Evolutionary conservation across 2,113 vertebrate species (phyloP).

Genomic region (Bettongia penicillata): DNA sequence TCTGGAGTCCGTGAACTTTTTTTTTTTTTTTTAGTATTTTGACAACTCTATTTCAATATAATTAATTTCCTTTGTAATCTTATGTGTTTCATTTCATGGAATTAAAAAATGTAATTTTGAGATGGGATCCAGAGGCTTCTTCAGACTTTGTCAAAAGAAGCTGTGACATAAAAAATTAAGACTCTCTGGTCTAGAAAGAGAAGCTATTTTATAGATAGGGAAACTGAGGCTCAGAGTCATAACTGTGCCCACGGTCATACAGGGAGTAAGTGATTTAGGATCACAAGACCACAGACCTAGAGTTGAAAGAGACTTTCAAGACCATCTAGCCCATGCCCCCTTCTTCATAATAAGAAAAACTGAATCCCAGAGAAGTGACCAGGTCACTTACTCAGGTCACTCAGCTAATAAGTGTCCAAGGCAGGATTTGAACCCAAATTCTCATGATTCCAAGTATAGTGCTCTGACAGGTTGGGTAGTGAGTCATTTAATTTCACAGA

Average conservation of each 20-base stretch:
- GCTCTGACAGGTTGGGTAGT: background rate
- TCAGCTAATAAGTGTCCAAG: background rate
- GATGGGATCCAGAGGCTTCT: background rate
- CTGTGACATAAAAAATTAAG: background rate
- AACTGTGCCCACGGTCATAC: background rate
- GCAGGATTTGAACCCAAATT: background rate
- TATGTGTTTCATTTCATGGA: background rate
- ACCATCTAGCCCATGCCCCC: background rate
- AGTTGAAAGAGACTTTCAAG: background rate
- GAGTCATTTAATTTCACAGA: background rate
- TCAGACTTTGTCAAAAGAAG: background rate
- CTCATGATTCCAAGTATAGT: background rate
- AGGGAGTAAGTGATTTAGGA: background rate
- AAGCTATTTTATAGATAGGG: background rate
- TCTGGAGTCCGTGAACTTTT: background rate
- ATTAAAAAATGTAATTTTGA: background rate
- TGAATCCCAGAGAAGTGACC: background rate
- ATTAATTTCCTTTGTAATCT: background rate
- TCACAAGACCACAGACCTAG: background rate
- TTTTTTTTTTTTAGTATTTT: background rate
- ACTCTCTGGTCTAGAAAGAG: background rate
- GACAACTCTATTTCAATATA: background rate
- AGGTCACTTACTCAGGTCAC: background rate
- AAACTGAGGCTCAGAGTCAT: background rate
- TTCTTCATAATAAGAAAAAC: background rate